Percentiles rank a stretch among this genome's conserved stretches.
Conservation (phyloP, 2,888 invertebrate species). For the Hirtodrosophila alboralis region DNA sequence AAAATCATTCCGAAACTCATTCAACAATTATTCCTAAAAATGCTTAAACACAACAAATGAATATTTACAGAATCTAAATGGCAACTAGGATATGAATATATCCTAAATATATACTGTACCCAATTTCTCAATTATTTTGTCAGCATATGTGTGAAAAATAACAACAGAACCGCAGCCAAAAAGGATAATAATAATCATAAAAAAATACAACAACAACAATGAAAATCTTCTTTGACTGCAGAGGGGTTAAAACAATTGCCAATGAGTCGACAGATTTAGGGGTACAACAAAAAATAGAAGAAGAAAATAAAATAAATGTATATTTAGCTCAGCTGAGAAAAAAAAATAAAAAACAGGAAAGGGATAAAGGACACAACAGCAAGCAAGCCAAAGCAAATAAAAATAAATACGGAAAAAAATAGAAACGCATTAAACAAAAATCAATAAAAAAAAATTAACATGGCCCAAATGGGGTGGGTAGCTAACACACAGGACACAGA, state of each 20-base stretch:
- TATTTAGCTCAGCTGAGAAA: slow-evolving; percentile 34
- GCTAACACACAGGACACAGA: not conserved
- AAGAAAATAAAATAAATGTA: slow-evolving; percentile 35
- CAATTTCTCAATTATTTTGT: slow-evolving; percentile 70
- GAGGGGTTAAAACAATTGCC: slow-evolving; percentile 68
- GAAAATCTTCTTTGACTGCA: not conserved
- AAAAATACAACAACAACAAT: slow-evolving; percentile 26
- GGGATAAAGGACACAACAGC: slow-evolving; percentile 34
- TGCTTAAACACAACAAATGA: not conserved
- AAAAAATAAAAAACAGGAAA: slow-evolving; percentile 26
- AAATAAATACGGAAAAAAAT: slow-evolving; percentile 68
- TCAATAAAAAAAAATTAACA: slow-evolving; percentile 65
- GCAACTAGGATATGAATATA: slow-evolving; percentile 2
- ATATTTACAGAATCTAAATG: not conserved
- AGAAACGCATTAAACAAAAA: slow-evolving; percentile 75
- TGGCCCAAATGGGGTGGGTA: slow-evolving; percentile 30
- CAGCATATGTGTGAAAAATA: slow-evolving; percentile 74
- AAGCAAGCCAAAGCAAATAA: slow-evolving; percentile 67
- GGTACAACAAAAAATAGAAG: slow-evolving; percentile 17
- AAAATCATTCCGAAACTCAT: not conserved
- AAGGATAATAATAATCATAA: slow-evolving; percentile 68
- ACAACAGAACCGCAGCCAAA: slow-evolving; percentile 56
- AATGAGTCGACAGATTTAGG: slow-evolving; percentile 66
- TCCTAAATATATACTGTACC: slow-evolving; percentile 8
- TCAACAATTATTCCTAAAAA: slow-evolving; percentile 21